Percentiles rank a stretch among this genome's conserved stretches.
Evolutionary conservation across 2,797 vertebrate genomes (phyloP).

Genomic region (Coilia nasus): DNA sequence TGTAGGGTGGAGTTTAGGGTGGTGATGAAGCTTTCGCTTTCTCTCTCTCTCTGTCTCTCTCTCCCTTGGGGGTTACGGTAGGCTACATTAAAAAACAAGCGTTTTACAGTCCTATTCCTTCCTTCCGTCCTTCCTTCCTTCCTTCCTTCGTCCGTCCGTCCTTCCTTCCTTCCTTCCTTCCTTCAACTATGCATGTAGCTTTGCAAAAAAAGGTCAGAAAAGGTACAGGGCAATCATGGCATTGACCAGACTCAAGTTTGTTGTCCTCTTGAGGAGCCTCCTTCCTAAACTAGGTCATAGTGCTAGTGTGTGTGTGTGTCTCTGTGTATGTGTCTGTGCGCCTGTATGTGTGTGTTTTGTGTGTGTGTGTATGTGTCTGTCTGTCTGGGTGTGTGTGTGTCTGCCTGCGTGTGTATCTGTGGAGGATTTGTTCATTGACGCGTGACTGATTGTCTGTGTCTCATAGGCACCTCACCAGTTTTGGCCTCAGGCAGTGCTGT

Average conservation of each 20-base stretch:
- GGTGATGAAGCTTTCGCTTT: no score
- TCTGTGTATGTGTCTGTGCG: no score
- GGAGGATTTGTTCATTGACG: not conserved
- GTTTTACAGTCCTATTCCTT: not conserved
- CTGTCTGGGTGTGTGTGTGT: no score
- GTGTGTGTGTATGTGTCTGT: no score
- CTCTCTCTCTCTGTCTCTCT: no score
- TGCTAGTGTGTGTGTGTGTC: no score
- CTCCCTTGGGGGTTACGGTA: no score
- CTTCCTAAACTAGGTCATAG: not conserved
- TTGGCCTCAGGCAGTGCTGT: not conserved
- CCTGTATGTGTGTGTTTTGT: no score
- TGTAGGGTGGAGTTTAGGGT: no score
- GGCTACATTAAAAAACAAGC: not conserved
- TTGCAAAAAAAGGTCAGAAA: not conserved
- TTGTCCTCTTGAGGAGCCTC: not conserved
- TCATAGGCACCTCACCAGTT: not conserved
- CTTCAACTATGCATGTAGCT: not conserved
- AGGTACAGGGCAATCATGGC: not conserved
- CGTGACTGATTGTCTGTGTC: slow-evolving; percentile 2
- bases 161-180: not conserved
- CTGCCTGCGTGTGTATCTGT: no score
- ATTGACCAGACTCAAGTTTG: slow-evolving; percentile 1
- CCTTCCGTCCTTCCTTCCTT: not conserved
- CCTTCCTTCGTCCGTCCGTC: no score